Conservation (phyloP, 92 coral and sea anemone species). For the Heteractis magnifica region DNA sequence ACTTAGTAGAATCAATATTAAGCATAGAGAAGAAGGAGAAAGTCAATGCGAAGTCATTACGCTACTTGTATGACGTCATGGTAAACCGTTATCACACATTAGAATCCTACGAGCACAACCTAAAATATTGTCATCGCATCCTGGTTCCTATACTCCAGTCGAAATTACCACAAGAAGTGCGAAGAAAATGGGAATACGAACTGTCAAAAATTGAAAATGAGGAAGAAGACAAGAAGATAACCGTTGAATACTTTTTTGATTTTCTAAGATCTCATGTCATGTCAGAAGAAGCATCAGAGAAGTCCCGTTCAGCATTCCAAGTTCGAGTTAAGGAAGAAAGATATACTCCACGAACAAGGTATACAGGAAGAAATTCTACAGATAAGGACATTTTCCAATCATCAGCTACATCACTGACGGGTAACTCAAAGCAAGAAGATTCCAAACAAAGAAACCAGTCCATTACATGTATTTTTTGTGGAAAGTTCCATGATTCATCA, state of each 20-base stretch:
- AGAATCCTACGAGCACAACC: background rate
- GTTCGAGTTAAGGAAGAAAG: background rate
- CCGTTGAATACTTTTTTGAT: slow-evolving; percentile 14
- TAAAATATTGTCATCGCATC: background rate
- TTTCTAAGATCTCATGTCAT: slow-evolving; percentile 10
- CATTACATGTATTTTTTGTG: background rate
- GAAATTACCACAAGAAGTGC: no score
- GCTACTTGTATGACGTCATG: slow-evolving; percentile 33
- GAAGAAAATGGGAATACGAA: slow-evolving; percentile 25
- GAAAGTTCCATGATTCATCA: slow-evolving; percentile 8
- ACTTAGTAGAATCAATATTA: slow-evolving; percentile 30
- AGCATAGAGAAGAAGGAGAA: slow-evolving; percentile 29
- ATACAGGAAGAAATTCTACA: background rate
- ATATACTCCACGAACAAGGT: background rate
- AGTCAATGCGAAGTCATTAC: slow-evolving; percentile 25
- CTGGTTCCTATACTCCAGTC: slow-evolving; percentile 6
- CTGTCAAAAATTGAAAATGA: slow-evolving; percentile 31
- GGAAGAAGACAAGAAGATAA: slow-evolving; percentile 13
- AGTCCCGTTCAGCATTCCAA: background rate
- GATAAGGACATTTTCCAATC: background rate
- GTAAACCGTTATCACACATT: slow-evolving; percentile 17
- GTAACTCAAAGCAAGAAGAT: background rate
- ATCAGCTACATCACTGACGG: no score
- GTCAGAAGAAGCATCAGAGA: slow-evolving; percentile 22
- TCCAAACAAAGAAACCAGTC: background rate